Base-by-base conservation (phyloP, 2,888 invertebrate genomes). In the Drosophila gaucha region DNA sequence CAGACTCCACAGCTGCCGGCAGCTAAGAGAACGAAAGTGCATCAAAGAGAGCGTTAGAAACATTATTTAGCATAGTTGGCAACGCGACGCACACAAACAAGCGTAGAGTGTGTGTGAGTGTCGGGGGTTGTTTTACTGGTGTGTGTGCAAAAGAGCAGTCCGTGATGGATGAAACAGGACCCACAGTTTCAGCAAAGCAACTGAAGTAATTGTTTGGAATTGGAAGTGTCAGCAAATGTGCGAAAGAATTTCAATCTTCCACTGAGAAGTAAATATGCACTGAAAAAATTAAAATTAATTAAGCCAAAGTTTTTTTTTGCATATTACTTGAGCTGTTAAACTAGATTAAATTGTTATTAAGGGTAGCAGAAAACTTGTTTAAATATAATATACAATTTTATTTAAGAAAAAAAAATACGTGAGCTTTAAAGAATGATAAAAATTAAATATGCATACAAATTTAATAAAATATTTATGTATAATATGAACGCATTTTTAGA, bases 201-300 rank as follows among this genome's bases (percentile, higher is more conserved):
- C 46, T 18, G 9, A 56, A 39, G 43, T 49, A 67, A 70, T 52
- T 55, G 55, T 58, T 58, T 57, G 50, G 50, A 62, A 75, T 74
- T 71, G 50, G 26, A 67, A 66, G 75, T 73, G 73, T 66, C 71
- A 70, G 75, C 70, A 55, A 73, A 74, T 66, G 66, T 62, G 71
- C 60, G 30, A 73, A 75, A 51, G 56, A 44, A 44, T 75, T 66
- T 57, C 43, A 70, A 51, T 66, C 67, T 43, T 28, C 31, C n/a
- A 46, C 55, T 41, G 46, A 28, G 18, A 39, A 44, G 24, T 10
- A 38, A 26, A 33, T 28, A 33, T 49, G 16, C 52, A 67, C 59
- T 64, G 47, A 6, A 12, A 30, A 9, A 4, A 22, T 28, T 14
- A 2, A 1, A 3, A 6, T 1, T 6, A 12, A 12, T 31, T 12